phyloP scores from a whole-genome alignment of 2,113 vertebrate genomes.

The Apteryx mantelli region DNA sequence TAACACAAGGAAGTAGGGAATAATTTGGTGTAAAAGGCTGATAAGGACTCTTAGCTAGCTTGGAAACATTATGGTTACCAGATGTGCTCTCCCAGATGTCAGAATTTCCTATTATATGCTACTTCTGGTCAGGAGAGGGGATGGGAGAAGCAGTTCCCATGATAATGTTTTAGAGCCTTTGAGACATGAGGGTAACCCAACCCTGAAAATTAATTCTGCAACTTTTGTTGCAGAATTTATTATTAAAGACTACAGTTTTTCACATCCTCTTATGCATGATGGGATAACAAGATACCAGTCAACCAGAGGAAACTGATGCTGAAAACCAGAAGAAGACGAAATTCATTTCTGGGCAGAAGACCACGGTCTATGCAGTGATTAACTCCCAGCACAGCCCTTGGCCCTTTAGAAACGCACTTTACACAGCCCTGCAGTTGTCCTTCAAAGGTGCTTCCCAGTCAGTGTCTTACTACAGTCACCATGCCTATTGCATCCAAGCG shows the following conservation, averaged over 20 bases:
- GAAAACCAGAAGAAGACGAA: not conserved
- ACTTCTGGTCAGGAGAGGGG: slow-evolving; percentile 16
- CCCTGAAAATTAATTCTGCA: not conserved
- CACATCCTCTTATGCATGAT: not conserved
- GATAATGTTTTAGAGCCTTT: not conserved
- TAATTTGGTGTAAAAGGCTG: slow-evolving; percentile 36
- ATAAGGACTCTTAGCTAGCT: slow-evolving; percentile 28
- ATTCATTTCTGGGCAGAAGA: not conserved
- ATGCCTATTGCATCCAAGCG: not conserved
- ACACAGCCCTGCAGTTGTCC: not conserved
- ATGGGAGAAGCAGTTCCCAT: not conserved
- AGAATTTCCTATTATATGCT: slow-evolving; percentile 61
- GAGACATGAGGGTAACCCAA: not conserved
- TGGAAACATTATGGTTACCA: slow-evolving; percentile 49
- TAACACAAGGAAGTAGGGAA: slow-evolving; percentile 13
- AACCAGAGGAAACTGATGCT: not conserved
- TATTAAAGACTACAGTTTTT: not conserved
- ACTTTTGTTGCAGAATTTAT: not conserved
- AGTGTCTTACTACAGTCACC: not conserved
- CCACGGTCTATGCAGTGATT: not conserved
- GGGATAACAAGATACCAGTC: not conserved
- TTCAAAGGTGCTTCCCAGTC: not conserved
- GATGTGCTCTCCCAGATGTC: slow-evolving; percentile 67
- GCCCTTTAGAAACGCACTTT: accelerated
- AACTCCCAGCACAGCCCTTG: not conserved